Base-by-base conservation (phyloP, 2,797 vertebrate genomes). In the Pogonophryne albipinna region DNA sequence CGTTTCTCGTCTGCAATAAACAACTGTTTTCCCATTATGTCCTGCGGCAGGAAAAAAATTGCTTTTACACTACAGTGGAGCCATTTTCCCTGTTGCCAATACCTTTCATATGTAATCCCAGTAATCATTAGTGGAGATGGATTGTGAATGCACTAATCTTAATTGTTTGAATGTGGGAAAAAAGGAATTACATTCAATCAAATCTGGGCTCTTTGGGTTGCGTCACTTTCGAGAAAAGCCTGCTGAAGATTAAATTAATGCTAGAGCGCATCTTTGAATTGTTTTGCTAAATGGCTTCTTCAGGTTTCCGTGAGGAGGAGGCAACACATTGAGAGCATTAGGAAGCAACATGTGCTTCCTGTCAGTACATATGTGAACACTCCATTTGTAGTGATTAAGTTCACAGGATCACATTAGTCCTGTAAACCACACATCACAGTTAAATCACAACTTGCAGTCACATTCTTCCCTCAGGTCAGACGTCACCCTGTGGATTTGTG, bases 41-140 rank as follows among this genome's bases (percentile, higher is more conserved):
- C 53, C 64, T 65, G 14, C 16, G 62, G 71, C 77, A 81, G 44
- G 71, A 66, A 80, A 49, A n/a, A 78, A 46, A 68, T 3, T 13
- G 38, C 15, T 73, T 79, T 80, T 60, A 74, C 72, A 76, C 82
- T 59, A 73, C n/a, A 85, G 47, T 75, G 41, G 65, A 87, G 66
- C 55, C 66, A 78, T 77, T 77, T 79, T 75, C 61, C 56, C 20
- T 46, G 67, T 44, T 57, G 45, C 70, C 86, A 83, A 63, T 53
- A 57, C 45, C 80, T 73, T 79, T 91, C 79, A 71, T 55, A 68
- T n/a, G 66, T 84, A 87, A 90, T 90, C 87, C 85, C 78, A 69
- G 63, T 82, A 55, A 86, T 89, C 88, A 85, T 80, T 87, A 81
- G 71, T 59, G 74, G 69, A 42, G 50, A 74, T 53, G 71, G 70